Percentiles rank a stretch among this genome's conserved stretches.
These are phyloP conservation scores for Zingel zingel DNA, from an alignment of 2,113 vertebrate species.

Conservation along the genomic window DNA sequence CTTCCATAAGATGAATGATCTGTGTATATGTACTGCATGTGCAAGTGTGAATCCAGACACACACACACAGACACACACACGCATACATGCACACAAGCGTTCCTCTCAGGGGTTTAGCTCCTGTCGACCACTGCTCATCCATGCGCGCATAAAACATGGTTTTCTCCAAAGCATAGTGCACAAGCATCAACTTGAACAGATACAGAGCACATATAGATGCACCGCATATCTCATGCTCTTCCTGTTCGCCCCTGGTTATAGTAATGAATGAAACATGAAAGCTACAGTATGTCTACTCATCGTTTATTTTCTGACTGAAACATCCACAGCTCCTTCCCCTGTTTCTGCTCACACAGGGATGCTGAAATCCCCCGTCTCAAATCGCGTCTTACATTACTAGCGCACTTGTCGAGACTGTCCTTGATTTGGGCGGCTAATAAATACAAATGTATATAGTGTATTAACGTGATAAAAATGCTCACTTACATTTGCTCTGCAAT, in stretches of 20 bases:
- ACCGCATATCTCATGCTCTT: slow-evolving; percentile 53
- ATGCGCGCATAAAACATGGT: slow-evolving; percentile 41
- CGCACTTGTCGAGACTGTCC: not conserved
- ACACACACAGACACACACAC: not conserved
- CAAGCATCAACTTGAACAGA: slow-evolving; percentile 17
- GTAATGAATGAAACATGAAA: slow-evolving; percentile 63
- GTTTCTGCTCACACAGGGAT: not conserved
- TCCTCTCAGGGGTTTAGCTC: slow-evolving; percentile 38
- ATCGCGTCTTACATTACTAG: not conserved
- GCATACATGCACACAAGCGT: slow-evolving; percentile 37
- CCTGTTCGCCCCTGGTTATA: not conserved
- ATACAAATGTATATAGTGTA: not conserved
- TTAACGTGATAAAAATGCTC: not conserved
- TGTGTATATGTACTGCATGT: slow-evolving; percentile 3
- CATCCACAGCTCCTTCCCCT: not conserved
- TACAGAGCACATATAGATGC: slow-evolving; percentile 10
- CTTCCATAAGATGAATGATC: slow-evolving; percentile 1
- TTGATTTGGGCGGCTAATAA: slow-evolving; percentile 2
- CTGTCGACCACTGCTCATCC: slow-evolving; percentile 44
- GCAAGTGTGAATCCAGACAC: not conserved
- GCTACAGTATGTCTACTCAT: slow-evolving; percentile 1
- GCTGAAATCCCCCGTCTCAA: not conserved
- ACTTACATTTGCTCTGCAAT: not conserved
- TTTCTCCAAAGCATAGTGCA: slow-evolving; percentile 38
- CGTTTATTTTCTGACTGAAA: slow-evolving; percentile 20